Evolutionary conservation across 2,113 vertebrate genomes (phyloP).

Genomic region (Dasypus novemcinctus): DNA sequence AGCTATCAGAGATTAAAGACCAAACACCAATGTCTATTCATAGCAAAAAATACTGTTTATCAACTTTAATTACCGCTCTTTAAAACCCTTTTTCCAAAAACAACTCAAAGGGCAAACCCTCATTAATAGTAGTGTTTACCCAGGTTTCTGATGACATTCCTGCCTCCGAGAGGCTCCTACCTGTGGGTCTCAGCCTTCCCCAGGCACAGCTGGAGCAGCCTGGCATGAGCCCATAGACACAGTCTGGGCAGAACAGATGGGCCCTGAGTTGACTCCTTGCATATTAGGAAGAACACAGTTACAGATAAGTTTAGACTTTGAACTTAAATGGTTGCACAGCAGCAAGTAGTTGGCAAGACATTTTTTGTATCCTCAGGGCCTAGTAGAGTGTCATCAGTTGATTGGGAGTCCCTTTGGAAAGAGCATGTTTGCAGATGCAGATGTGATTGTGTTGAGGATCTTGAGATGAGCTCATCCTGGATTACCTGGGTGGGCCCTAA

Average conservation of each 20-base stretch:
- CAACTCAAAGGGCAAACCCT: neutral
- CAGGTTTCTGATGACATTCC: neutral
- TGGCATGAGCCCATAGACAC: neutral
- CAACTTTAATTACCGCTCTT: neutral
- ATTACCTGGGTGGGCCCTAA: neutral
- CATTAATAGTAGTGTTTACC: fast-evolving
- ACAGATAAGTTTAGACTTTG: neutral
- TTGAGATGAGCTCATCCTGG: neutral
- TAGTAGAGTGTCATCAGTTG: neutral
- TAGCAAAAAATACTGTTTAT: neutral
- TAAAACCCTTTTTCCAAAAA: neutral
- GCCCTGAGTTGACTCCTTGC: neutral
- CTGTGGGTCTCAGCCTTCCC: neutral
- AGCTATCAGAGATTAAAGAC: constrained; percentile 49
- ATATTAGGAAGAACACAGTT: no score
- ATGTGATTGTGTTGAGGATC: neutral
- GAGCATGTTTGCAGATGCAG: neutral
- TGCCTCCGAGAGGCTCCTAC: neutral
- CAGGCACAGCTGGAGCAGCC: neutral
- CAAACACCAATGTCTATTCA: neutral
- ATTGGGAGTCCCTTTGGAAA: neutral
- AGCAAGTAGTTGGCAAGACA: neutral
- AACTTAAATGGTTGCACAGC: neutral
- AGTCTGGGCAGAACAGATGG: no score
- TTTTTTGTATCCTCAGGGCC: neutral